Evolutionary conservation across 2,888 invertebrate genomes (phyloP).

Genomic region (Lepetodrilus schrolli): DNA sequence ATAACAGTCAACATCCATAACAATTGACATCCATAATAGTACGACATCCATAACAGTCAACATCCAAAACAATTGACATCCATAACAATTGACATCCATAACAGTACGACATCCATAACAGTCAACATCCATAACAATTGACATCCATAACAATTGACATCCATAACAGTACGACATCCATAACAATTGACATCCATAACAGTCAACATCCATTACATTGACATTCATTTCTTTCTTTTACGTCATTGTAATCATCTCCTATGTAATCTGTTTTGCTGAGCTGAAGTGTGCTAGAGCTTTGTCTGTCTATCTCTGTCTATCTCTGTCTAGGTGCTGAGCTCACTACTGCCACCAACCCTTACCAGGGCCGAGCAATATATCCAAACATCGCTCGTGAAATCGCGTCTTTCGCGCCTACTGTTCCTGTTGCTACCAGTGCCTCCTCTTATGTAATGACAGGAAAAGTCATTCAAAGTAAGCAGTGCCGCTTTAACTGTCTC

Average conservation of each 20-base stretch:
- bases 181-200: too few species aligned
- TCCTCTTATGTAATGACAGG: slow-evolving; percentile 42
- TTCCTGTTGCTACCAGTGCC: slow-evolving; percentile 41
- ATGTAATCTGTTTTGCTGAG: background rate
- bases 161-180: too few species aligned
- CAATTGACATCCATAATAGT: too few species aligned
- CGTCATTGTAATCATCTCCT: background rate
- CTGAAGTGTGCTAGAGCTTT: slow-evolving; percentile 26
- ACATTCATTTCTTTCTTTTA: too few species aligned
- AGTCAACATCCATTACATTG: too few species aligned
- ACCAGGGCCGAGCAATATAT: slow-evolving; percentile 48
- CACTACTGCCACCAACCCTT: slow-evolving; percentile 41
- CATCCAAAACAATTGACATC: too few species aligned
- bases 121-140: too few species aligned
- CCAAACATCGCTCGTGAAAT: slow-evolving; percentile 40
- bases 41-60: too few species aligned
- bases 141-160: too few species aligned
- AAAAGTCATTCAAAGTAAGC: slow-evolving; percentile 47
- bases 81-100: too few species aligned
- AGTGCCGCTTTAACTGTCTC: background rate
- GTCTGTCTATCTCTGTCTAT: slow-evolving; percentile 31
- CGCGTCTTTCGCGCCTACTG: slow-evolving; percentile 32
- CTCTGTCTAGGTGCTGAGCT: slow-evolving; percentile 33
- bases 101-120: too few species aligned
- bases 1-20: too few species aligned